Conservation (phyloP, 2,888 invertebrate genomes). For the Steinernema scapterisci region DNA sequence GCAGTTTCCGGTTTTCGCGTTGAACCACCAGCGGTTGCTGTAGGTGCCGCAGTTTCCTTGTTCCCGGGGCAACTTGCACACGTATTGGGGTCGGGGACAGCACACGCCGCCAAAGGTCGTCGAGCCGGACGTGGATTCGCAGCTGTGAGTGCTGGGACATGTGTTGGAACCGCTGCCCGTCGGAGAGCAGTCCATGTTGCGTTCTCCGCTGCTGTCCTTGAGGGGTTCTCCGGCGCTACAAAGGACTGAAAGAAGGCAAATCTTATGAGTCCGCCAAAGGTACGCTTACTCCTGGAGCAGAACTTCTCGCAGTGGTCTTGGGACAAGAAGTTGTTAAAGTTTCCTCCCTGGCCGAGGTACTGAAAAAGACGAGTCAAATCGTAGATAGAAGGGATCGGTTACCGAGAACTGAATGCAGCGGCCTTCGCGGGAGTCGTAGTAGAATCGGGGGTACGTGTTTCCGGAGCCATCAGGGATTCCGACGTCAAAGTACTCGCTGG, state of each 20-base stretch:
- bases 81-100: constrained; percentile 66
- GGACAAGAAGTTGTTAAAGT: constrained; percentile 67
- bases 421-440: constrained; percentile 64
- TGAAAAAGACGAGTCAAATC: constrained; percentile 33
- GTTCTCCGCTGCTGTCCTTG: constrained; percentile 66
- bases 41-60: constrained; percentile 67
- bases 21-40: constrained; percentile 67
- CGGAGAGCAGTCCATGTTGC: constrained; percentile 67
- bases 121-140: constrained; percentile 64
- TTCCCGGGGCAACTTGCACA: constrained; percentile 65
- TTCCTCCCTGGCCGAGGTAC: constrained; percentile 66
- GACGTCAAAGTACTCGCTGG: constrained; percentile 66
- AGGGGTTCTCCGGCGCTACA: constrained; percentile 67
- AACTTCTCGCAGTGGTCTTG: constrained; percentile 67
- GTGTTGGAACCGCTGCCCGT: constrained; percentile 62
- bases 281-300: constrained; percentile 63
- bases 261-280: neutral
- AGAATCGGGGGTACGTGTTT: constrained; percentile 64
- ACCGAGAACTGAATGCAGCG: constrained; percentile 66
- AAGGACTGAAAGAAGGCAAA: constrained; percentile 50
- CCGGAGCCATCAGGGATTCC: constrained; percentile 64
- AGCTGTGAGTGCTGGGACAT: constrained; percentile 66
- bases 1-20: constrained; percentile 67
- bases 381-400: neutral
- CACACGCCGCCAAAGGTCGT: constrained; percentile 61